Percentiles rank a stretch among this genome's conserved stretches.
Conservation (phyloP, 2,113 vertebrate genomes). For the Oreocharis arfaki region DNA sequence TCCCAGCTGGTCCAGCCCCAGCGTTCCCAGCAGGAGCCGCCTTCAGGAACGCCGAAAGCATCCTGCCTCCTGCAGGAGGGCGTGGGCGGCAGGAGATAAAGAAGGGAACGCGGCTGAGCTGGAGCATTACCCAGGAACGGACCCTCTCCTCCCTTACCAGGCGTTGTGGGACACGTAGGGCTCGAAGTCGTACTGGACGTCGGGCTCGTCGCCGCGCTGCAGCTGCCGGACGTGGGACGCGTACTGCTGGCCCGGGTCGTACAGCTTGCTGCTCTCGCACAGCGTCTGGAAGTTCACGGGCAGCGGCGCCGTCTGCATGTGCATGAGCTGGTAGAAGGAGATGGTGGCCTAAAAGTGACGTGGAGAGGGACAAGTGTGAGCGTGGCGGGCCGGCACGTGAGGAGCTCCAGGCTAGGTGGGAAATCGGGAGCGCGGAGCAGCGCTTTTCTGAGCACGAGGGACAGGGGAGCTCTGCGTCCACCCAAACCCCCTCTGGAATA, state of each 20-base stretch:
- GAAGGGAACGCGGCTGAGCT: accelerated
- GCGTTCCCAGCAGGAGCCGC: not conserved
- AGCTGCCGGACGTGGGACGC: conserved; percentile 85
- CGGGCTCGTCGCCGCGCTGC: conserved; percentile 81
- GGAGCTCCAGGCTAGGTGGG: not conserved
- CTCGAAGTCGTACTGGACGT: conserved; percentile 83
- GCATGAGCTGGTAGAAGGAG: conserved; percentile 95
- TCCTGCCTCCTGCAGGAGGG: not conserved
- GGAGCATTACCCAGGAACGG: accelerated
- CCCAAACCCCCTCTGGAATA: accelerated
- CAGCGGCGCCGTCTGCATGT: conserved; percentile 89
- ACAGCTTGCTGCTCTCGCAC: conserved; percentile 96
- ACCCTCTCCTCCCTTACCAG: conserved; percentile 30
- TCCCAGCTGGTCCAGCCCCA: not conserved
- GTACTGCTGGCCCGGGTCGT: conserved; percentile 92
- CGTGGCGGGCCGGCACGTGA: accelerated
- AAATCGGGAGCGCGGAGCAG: accelerated
- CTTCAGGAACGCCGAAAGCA: not conserved
- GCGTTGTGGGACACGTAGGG: conserved; percentile 73
- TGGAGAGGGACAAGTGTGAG: accelerated
- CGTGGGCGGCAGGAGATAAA: not conserved
- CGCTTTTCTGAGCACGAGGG: accelerated
- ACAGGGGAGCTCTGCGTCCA: not conserved
- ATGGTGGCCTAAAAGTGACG: conserved; percentile 81
- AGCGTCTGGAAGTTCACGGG: conserved; percentile 94